phyloP scores from a whole-genome alignment of 2,797 vertebrate species.

The Channallabes apus region DNA sequence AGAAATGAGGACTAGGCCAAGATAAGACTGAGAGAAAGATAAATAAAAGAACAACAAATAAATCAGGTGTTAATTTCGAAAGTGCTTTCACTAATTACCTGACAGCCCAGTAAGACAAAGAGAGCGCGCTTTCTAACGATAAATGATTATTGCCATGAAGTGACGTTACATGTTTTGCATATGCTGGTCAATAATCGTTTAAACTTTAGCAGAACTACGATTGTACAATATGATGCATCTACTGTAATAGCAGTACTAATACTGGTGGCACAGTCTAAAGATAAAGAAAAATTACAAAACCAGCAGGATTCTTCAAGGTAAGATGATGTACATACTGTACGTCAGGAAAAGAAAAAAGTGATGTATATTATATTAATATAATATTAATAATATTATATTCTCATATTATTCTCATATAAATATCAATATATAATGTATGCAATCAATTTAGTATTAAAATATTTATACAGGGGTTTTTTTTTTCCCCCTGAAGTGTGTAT shows the following conservation, averaged over 20 bases:
- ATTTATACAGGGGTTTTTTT: too few relatives aligned
- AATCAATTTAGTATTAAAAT: too few relatives aligned
- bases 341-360: too few relatives aligned
- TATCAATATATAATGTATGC: too few relatives aligned
- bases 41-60: slow-evolving; percentile 30
- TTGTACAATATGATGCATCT: neutral
- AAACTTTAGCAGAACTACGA: neutral
- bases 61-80: slow-evolving; percentile 13
- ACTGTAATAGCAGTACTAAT: neutral
- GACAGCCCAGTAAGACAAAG: neutral
- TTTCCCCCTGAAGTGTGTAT: too few relatives aligned
- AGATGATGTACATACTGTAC: too few relatives aligned
- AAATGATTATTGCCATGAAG: neutral
- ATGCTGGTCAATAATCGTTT: slow-evolving; percentile 12
- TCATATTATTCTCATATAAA: too few relatives aligned
- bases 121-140: neutral
- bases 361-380: too few relatives aligned
- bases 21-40: slow-evolving; percentile 12
- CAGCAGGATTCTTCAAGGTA: too few relatives aligned
- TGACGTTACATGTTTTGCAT: neutral
- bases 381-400: too few relatives aligned
- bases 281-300: neutral
- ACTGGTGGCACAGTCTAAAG: neutral
- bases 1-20: slow-evolving; percentile 25
- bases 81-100: neutral